Conservation (phyloP, 2,113 vertebrate genomes). For the Tachycineta bicolor region DNA sequence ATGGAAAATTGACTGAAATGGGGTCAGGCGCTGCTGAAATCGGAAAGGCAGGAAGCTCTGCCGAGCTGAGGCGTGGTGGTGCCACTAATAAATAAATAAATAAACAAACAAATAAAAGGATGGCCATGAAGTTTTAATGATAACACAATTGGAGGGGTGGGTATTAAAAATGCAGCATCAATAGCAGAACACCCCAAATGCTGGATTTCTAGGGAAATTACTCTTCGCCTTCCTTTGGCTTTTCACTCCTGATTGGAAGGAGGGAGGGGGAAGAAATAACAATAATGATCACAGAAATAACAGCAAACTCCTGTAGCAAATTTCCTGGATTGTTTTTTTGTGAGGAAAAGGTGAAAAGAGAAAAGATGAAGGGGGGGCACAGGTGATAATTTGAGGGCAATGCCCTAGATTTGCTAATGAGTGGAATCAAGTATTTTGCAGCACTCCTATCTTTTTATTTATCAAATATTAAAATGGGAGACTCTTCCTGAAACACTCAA, state of each 20-base stretch:
- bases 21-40: slow-evolving; percentile 81
- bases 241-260: slow-evolving; percentile 31
- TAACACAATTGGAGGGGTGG: slow-evolving; percentile 26
- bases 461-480: slow-evolving; percentile 77
- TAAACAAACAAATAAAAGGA: slow-evolving; percentile 2
- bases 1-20: slow-evolving; percentile 85
- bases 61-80: slow-evolving; percentile 44
- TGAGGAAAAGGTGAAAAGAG: not conserved
- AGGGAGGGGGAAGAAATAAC: slow-evolving; percentile 28
- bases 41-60: slow-evolving; percentile 64
- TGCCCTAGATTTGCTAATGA: slow-evolving; percentile 8
- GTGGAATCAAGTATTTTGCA: slow-evolving; percentile 25
- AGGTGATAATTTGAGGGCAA: slow-evolving; percentile 45
- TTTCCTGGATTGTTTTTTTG: not conserved
- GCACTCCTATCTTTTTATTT: slow-evolving; percentile 57
- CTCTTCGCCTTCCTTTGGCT: slow-evolving; percentile 50
- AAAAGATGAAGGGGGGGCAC: not conserved
- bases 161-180: slow-evolving; percentile 40
- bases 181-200: not conserved
- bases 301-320: slow-evolving; percentile 28
- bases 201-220: slow-evolving; percentile 61
- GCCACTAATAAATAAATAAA: slow-evolving; percentile 54
- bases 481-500: slow-evolving; percentile 55
- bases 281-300: slow-evolving; percentile 53
- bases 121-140: slow-evolving; percentile 71